These are phyloP conservation scores for Eucera pruinosa DNA, from an alignment of 2,888 invertebrate species.

Conservation along the genomic window DNA sequence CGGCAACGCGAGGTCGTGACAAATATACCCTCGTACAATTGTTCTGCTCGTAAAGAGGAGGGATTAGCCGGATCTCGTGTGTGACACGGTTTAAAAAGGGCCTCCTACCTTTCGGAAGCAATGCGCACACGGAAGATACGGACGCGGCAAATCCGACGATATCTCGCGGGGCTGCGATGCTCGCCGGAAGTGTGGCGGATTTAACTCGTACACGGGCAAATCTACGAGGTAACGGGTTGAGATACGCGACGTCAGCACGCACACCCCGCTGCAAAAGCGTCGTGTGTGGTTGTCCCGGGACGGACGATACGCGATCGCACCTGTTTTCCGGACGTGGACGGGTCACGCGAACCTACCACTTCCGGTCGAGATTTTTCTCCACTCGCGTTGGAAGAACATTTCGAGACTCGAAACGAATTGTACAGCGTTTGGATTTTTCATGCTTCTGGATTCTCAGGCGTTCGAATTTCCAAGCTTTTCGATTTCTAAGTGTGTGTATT, in stretches of 20 bases:
- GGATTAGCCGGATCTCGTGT: slow-evolving; percentile 41
- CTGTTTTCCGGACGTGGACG: slow-evolving; percentile 59
- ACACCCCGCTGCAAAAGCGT: slow-evolving; percentile 36
- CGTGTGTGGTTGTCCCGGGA: slow-evolving; percentile 42
- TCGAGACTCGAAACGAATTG: neutral
- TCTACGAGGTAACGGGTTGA: slow-evolving; percentile 69
- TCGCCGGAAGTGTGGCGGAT: slow-evolving; percentile 67
- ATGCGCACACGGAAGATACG: slow-evolving; percentile 58
- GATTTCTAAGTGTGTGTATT: too few relatives aligned
- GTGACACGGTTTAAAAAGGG: slow-evolving; percentile 46
- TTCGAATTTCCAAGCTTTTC: too few relatives aligned
- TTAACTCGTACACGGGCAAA: slow-evolving; percentile 65
- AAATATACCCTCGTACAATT: slow-evolving; percentile 13
- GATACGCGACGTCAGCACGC: slow-evolving; percentile 73
- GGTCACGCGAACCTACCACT: slow-evolving; percentile 68
- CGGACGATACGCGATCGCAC: slow-evolving; percentile 60
- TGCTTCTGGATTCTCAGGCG: neutral
- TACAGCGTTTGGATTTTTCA: neutral
- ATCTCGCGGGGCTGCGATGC: slow-evolving; percentile 57
- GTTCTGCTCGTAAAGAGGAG: slow-evolving; percentile 1
- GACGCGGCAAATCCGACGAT: slow-evolving; percentile 55
- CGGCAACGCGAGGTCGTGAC: slow-evolving; percentile 3
- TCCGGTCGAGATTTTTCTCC: slow-evolving; percentile 48
- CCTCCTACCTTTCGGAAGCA: slow-evolving; percentile 25
- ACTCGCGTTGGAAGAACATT: neutral